phyloP scores from a whole-genome alignment of 1,140 invertebrate genomes.

The Mycetomoellerius zeteki region DNA sequence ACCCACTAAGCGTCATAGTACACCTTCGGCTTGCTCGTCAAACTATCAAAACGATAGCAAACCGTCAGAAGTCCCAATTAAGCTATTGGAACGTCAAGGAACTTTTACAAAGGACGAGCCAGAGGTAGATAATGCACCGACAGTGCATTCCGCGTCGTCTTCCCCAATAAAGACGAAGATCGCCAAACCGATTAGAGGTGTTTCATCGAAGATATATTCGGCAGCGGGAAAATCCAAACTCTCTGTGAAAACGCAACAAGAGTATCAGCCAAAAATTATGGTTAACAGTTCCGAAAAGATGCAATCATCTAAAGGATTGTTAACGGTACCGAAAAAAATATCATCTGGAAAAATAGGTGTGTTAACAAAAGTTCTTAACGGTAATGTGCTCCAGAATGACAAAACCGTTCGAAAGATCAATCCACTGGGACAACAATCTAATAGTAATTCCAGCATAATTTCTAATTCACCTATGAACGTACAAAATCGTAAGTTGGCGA shows the following conservation, averaged over 20 bases:
- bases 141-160: slow-evolving; percentile 75
- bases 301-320: slow-evolving; percentile 81
- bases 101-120: slow-evolving; percentile 95
- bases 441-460: slow-evolving; percentile 89
- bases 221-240: slow-evolving; percentile 75
- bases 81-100: slow-evolving; percentile 92
- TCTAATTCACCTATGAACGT: slow-evolving; percentile 86
- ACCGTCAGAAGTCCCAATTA: slow-evolving; percentile 74
- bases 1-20: slow-evolving; percentile 80
- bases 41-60: slow-evolving; percentile 65
- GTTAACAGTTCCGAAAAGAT: slow-evolving; percentile 82
- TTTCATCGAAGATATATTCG: slow-evolving; percentile 70
- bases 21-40: slow-evolving; percentile 71
- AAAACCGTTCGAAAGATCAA: slow-evolving; percentile 75
- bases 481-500: slow-evolving; percentile 87
- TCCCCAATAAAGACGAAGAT: slow-evolving; percentile 83
- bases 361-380: slow-evolving; percentile 55
- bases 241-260: slow-evolving; percentile 71
- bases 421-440: slow-evolving; percentile 84
- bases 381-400: slow-evolving; percentile 44
- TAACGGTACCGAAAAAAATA: slow-evolving; percentile 84
- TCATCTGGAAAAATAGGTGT: slow-evolving; percentile 23
- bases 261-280: slow-evolving; percentile 77
- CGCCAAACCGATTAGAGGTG: slow-evolving; percentile 78
- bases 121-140: slow-evolving; percentile 85